A percentile compares a stretch with the other conserved stretches of the same genome.
These are phyloP conservation scores for Murina feae DNA, from an alignment of 2,113 vertebrate species.

Conservation along the genomic window DNA sequence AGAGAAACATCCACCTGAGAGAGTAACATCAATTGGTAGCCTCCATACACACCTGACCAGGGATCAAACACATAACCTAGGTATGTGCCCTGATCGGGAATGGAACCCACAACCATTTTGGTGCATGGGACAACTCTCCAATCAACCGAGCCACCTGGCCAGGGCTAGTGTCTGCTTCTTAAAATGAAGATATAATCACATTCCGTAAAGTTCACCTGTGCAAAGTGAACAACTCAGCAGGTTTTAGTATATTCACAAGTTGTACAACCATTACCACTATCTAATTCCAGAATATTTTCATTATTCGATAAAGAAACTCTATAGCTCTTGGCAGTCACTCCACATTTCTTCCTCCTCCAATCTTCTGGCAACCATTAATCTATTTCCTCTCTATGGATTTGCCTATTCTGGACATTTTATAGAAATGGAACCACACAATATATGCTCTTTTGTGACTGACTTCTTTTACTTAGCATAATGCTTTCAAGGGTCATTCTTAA, in stretches of 20 bases:
- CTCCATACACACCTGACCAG: not conserved
- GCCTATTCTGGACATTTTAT: not conserved
- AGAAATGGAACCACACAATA: not conserved
- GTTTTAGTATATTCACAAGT: not conserved
- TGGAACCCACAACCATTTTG: not conserved
- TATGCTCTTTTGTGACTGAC: not conserved
- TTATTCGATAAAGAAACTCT: not conserved
- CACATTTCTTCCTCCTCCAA: not conserved
- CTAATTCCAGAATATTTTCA: not conserved
- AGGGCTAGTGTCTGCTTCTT: not conserved
- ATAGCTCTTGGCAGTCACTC: not conserved
- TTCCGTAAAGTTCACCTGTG: not conserved
- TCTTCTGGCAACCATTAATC: not conserved
- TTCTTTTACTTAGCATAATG: not conserved
- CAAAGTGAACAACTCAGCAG: not conserved
- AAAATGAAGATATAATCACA: not conserved
- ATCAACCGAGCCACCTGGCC: not conserved
- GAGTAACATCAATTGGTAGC: not conserved
- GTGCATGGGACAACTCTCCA: not conserved
- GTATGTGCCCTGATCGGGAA: not conserved
- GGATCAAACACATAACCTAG: not conserved
- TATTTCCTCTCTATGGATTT: not conserved
- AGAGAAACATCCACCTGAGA: too few relatives aligned
- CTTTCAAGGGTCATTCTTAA: not conserved
- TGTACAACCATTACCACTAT: not conserved